phyloP scores from a whole-genome alignment of 1,140 invertebrate species.

The Heliconius nattereri region DNA sequence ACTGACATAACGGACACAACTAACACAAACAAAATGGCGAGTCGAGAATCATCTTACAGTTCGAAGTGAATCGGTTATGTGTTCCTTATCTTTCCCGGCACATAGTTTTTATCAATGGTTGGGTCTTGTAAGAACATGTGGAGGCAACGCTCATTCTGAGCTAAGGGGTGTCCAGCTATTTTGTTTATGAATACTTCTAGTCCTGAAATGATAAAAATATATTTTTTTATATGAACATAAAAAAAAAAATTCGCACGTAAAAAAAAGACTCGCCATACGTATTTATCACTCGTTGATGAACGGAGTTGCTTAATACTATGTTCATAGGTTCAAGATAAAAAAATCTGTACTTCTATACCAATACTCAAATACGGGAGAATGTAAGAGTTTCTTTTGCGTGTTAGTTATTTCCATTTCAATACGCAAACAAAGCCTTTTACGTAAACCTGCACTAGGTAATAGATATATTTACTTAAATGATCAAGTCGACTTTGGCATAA shows the following conservation, averaged over 20 bases:
- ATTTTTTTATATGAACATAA: too few relatives aligned
- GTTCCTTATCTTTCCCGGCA: conserved; percentile 99
- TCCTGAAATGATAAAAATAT: conserved; percentile 69
- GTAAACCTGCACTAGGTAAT: too few relatives aligned
- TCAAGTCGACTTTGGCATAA: neutral
- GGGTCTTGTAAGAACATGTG: conserved; percentile 99
- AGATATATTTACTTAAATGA: neutral
- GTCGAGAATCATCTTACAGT: conserved; percentile 58
- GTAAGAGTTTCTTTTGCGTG: too few relatives aligned
- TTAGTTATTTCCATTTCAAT: too few relatives aligned
- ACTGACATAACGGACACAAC: neutral
- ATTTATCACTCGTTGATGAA: too few relatives aligned
- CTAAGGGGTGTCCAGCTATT: conserved; percentile 99
- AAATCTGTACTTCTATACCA: too few relatives aligned
- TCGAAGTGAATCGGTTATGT: conserved; percentile 84
- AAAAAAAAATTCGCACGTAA: too few relatives aligned
- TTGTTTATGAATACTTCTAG: conserved; percentile 99
- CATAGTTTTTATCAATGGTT: conserved; percentile 99
- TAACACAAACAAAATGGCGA: conserved; percentile 31
- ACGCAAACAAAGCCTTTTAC: neutral
- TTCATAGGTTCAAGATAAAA: too few relatives aligned
- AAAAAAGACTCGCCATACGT: too few relatives aligned
- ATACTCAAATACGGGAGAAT: too few relatives aligned
- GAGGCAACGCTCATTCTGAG: conserved; percentile 99
- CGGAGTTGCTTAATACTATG: too few relatives aligned